Base-by-base conservation (phyloP, 2,888 invertebrate genomes). In the Lobophora halterata region DNA sequence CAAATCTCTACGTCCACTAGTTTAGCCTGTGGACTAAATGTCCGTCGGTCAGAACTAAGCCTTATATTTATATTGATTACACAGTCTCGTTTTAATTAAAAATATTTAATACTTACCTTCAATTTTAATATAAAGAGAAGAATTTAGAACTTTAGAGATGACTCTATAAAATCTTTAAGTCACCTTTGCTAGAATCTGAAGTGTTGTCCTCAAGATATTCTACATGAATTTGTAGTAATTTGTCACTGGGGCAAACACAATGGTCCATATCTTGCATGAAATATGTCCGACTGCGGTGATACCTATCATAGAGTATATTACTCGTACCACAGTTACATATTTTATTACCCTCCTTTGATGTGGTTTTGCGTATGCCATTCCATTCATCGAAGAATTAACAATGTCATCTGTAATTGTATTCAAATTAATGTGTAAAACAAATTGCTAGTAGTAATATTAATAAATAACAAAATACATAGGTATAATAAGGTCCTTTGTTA, bases 231-330 rank as follows among this genome's bases (percentile, higher is more conserved):
- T 43, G 54, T 55, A 38, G 57, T 61, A 71, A 73, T 79, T 77
- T 74, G 75, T 74, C 73, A 76, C 50, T 62, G 58, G 53, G 55
- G 45, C 57, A 52, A 58, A 58, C 61, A 81, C 80, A 81, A 82
- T 80, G 54, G 71, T 61, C 55, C 55, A 71, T 79, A 71, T 49
- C 54, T 59, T 65, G 52, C 50, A 59, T 71, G 67, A 75, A 68
- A 71, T 79, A 76, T 70, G 54, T 57, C 52, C 56, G 47, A 49
- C 65, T 72, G 71, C 50, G 65, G 58, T 57, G 57, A 56, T 53
- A 59, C 57, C 52, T 36, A 60, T 65, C 65, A 52, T 49, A 41
- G n/a, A n/a, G n/a, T n/a, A n/a, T n/a, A n/a, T n/a, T n/a, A n/a
- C n/a, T n/a, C n/a, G n/a, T n/a, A n/a, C n/a, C n/a, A n/a, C n/a